Conservation (phyloP, 2,113 vertebrate species). For the Gulo gulo region DNA sequence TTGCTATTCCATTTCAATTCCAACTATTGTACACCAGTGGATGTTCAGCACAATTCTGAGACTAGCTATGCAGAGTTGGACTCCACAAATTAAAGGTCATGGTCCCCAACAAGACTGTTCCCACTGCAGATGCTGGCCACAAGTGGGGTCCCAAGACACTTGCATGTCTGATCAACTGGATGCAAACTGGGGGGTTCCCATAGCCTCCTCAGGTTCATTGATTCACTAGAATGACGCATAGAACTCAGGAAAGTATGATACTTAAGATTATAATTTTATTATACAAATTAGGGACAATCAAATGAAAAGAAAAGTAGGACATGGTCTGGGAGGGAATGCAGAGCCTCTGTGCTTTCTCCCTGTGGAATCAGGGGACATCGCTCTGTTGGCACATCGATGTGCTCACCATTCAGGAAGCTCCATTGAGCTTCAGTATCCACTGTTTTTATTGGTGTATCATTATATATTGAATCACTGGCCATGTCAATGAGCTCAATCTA, state of each 20-base stretch:
- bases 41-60: not conserved
- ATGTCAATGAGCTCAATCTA: not conserved
- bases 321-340: not conserved
- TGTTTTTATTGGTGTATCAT: not conserved
- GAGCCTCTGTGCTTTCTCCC: not conserved
- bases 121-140: not conserved
- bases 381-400: fast-evolving
- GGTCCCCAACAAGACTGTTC: not conserved
- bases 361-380: not conserved
- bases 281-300: not conserved
- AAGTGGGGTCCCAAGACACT: not conserved
- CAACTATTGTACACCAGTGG: not conserved
- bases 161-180: not conserved
- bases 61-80: not conserved
- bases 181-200: not conserved
- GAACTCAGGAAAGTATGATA: not conserved
- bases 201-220: not conserved
- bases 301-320: not conserved
- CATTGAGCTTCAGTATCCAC: not conserved
- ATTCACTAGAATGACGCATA: not conserved
- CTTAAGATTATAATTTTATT: not conserved
- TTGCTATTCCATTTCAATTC: not conserved
- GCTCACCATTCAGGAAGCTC: not conserved
- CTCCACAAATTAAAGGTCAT: not conserved
- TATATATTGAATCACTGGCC: not conserved